Percentiles rank a stretch among this genome's conserved stretches.
phyloP scores from a whole-genome alignment of 1,140 invertebrate genomes.

The Dendroctonus valens region DNA sequence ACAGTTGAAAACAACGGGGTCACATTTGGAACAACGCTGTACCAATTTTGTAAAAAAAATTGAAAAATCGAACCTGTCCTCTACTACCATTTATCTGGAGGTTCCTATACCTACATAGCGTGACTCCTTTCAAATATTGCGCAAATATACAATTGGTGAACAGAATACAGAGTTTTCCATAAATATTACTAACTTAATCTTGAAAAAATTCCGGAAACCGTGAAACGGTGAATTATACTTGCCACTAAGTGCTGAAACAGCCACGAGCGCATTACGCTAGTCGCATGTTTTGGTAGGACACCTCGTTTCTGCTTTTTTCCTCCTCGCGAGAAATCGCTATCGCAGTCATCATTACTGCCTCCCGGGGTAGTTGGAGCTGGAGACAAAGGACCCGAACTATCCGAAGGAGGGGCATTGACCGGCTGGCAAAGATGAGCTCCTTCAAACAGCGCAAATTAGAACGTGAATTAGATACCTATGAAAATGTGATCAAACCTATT shows the following conservation, averaged over 20 bases:
- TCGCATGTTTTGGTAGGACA: constrained; percentile 88
- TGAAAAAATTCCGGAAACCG: too few relatives aligned
- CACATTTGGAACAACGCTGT: too few relatives aligned
- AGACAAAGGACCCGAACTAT: constrained; percentile 51
- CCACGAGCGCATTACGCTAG: constrained; percentile 90
- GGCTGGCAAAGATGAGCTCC: constrained; percentile 46
- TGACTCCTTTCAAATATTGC: too few relatives aligned
- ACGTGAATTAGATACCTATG: not conserved
- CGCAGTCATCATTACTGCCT: constrained; percentile 64
- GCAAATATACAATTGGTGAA: too few relatives aligned
- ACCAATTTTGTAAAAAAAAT: too few relatives aligned
- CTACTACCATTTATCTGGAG: too few relatives aligned
- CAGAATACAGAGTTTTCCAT: too few relatives aligned
- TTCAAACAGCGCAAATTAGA: not conserved
- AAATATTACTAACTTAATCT: too few relatives aligned
- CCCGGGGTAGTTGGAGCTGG: constrained; percentile 59
- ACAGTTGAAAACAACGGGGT: too few relatives aligned
- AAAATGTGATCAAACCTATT: constrained; percentile 61
- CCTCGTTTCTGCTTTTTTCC: constrained; percentile 69
- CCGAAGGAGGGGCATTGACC: constrained; percentile 50
- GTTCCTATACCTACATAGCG: too few relatives aligned
- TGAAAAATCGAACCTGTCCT: too few relatives aligned
- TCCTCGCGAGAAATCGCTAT: constrained; percentile 58
- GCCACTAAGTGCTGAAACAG: constrained; percentile 91
- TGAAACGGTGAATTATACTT: too few relatives aligned